Conservation (phyloP, 2,113 vertebrate species). For the Bagarius yarrelli region DNA sequence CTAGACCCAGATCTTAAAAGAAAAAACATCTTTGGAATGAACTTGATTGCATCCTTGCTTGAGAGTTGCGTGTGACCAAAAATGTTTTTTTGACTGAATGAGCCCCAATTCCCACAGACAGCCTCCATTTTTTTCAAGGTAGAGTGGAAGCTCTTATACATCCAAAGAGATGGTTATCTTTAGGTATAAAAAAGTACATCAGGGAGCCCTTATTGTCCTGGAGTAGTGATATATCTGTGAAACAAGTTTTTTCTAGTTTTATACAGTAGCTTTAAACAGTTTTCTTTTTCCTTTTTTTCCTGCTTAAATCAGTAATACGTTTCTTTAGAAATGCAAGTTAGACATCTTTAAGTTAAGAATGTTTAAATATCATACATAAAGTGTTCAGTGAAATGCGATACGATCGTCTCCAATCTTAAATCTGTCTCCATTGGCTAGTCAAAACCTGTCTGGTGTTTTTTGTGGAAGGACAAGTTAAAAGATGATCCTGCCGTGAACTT, state of each 20-base stretch:
- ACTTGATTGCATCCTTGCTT: too few species aligned
- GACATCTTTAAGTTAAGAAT: conserved; percentile 11
- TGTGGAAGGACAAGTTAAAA: neutral
- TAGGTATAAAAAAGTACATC: neutral
- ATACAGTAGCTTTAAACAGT: neutral
- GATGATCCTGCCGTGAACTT: conserved; percentile 27
- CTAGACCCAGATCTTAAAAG: neutral
- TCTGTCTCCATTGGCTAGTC: conserved; percentile 24
- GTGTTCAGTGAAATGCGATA: conserved; percentile 15
- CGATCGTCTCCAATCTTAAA: neutral
- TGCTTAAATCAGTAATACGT: neutral
- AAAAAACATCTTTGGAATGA: neutral
- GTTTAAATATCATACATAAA: conserved; percentile 19
- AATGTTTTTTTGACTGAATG: neutral
- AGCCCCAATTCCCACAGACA: neutral
- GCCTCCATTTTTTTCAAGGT: neutral
- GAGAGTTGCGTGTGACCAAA: neutral
- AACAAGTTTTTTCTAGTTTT: too few species aligned
- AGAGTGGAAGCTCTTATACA: neutral
- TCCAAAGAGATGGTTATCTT: conserved; percentile 3
- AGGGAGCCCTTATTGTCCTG: neutral
- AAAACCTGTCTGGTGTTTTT: conserved; percentile 23
- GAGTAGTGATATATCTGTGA: neutral
- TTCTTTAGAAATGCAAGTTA: neutral
- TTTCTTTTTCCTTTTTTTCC: neutral